phyloP scores from a whole-genome alignment of 64 coral and sea anemone species.

The Montipora cactus region DNA sequence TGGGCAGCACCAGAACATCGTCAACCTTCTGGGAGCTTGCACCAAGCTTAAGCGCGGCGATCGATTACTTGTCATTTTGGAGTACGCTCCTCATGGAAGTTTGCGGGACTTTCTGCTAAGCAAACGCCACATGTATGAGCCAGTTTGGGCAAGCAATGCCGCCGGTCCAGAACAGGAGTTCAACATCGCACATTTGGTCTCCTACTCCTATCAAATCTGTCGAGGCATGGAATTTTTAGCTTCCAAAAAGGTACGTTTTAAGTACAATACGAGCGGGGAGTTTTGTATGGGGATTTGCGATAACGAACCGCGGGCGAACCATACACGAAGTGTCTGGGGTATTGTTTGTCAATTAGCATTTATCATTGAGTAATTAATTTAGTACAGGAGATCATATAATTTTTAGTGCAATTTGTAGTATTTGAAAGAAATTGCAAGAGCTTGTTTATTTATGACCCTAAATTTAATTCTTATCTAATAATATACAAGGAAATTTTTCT shows the following conservation, averaged over 20 bases:
- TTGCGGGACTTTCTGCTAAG: slow-evolving; percentile 38
- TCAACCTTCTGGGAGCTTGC: slow-evolving; percentile 77
- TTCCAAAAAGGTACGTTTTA: slow-evolving; percentile 75
- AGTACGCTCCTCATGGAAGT: slow-evolving; percentile 80
- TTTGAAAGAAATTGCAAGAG: too few relatives aligned
- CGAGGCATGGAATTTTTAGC: slow-evolving; percentile 94
- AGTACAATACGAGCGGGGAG: not conserved
- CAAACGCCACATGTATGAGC: slow-evolving; percentile 75
- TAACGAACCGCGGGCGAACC: too few relatives aligned
- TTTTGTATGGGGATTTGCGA: too few relatives aligned
- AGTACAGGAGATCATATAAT: too few relatives aligned
- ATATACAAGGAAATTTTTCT: too few relatives aligned
- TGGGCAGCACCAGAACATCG: slow-evolving; percentile 73
- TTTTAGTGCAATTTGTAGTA: too few relatives aligned
- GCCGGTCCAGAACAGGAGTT: slow-evolving; percentile 69
- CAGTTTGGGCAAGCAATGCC: slow-evolving; percentile 68
- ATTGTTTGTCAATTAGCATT: too few relatives aligned
- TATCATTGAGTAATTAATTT: too few relatives aligned
- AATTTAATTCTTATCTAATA: too few relatives aligned
- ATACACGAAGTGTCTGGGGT: too few relatives aligned
- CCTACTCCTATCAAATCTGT: slow-evolving; percentile 74
- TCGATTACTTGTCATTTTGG: slow-evolving; percentile 74
- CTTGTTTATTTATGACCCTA: too few relatives aligned
- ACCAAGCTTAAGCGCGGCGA: slow-evolving; percentile 48
- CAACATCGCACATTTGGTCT: slow-evolving; percentile 67